Conservation (phyloP, 2,888 invertebrate genomes). For the Netelia fuscicornis region DNA sequence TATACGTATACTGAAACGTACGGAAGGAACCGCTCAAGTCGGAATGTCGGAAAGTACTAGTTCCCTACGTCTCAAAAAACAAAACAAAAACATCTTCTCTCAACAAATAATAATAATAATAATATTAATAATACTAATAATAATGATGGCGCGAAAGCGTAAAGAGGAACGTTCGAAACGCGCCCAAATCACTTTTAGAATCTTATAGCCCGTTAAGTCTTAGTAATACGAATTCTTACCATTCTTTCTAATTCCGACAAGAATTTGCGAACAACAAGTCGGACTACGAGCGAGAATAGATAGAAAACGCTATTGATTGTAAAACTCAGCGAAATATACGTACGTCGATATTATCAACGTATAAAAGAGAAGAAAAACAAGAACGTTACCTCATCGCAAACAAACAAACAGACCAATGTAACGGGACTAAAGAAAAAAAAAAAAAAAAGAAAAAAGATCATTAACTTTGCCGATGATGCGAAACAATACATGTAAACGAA, state of each 20-base stretch:
- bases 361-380: constrained; percentile 19
- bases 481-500: constrained; percentile 18
- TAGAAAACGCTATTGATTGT: neutral
- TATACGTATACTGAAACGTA: constrained; percentile 24
- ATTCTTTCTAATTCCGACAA: constrained; percentile 5
- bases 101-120: constrained; percentile 11
- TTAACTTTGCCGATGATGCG: constrained; percentile 51
- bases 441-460: constrained; percentile 10
- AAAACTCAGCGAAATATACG: constrained; percentile 15
- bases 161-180: neutral
- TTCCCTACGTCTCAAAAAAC: constrained; percentile 17
- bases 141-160: neutral
- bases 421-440: constrained; percentile 60
- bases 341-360: neutral
- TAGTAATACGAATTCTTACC: constrained; percentile 11
- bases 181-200: neutral
- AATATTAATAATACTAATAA: constrained; percentile 3
- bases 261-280: neutral
- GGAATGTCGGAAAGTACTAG: constrained; percentile 53
- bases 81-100: neutral
- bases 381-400: constrained; percentile 24
- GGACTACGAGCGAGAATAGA: neutral
- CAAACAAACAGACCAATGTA: constrained; percentile 62
- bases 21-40: constrained; percentile 43
- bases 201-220: neutral